Evolutionary conservation across 2,888 invertebrate species (phyloP).

Genomic region (Glyphotaelius pellucidus): DNA sequence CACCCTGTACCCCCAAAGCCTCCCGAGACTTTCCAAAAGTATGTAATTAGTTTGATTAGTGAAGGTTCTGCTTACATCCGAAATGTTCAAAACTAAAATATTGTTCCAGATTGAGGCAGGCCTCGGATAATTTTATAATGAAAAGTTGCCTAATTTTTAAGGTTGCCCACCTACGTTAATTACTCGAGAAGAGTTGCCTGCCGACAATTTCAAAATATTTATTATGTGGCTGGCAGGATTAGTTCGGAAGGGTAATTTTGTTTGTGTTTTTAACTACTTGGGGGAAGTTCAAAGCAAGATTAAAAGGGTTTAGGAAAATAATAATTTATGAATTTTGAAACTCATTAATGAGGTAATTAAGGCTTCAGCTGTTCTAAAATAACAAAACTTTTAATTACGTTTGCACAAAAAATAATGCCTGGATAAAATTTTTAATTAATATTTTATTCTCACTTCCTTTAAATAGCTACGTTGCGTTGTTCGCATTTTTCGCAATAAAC

Average conservation of each 20-base stretch:
- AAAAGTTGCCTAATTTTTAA: constrained; percentile 2
- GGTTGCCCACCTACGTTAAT: neutral
- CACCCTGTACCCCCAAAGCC: neutral
- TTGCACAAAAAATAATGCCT: neutral
- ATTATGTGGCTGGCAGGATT: neutral
- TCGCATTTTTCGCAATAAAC: neutral
- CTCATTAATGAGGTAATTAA: neutral
- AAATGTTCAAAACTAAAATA: neutral
- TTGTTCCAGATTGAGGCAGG: neutral
- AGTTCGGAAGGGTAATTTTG: neutral
- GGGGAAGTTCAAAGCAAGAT: neutral
- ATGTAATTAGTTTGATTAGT: constrained; percentile 46
- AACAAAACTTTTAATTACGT: neutral
- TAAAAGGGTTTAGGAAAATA: neutral
- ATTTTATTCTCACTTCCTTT: neutral
- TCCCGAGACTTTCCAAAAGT: neutral
- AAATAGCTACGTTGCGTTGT: neutral
- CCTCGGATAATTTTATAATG: neutral
- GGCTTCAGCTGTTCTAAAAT: neutral
- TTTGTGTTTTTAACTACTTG: neutral
- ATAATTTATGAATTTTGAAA: neutral
- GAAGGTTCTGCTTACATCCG: constrained; percentile 22
- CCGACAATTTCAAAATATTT: neutral
- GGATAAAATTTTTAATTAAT: neutral
- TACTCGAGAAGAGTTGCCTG: neutral